These are phyloP conservation scores for human DNA, from an alignment of 2,113 vertebrate species.

Conservation along the genomic window GRCh38 chr2:149283001-149283500, in stretches of 20 bases:
- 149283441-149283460: rapidly evolving
- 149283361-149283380: background rate
- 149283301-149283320: background rate
- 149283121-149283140: background rate
- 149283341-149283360: background rate
- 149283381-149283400: background rate
- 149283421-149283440: background rate
- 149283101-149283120: background rate
- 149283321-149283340: background rate
- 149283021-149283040: background rate
- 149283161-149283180: background rate
- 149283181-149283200: background rate
- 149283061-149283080: background rate
- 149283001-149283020: background rate
- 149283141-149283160: background rate
- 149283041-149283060: background rate
- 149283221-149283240: background rate
- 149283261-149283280: background rate
- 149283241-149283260: background rate
- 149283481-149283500: no score
- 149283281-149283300: background rate
- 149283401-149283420: background rate
- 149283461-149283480: background rate
- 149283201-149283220: background rate
- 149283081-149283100: background rate